Base-by-base conservation (phyloP, 1,140 invertebrate genomes). In the Sitobion miscanthi region DNA sequence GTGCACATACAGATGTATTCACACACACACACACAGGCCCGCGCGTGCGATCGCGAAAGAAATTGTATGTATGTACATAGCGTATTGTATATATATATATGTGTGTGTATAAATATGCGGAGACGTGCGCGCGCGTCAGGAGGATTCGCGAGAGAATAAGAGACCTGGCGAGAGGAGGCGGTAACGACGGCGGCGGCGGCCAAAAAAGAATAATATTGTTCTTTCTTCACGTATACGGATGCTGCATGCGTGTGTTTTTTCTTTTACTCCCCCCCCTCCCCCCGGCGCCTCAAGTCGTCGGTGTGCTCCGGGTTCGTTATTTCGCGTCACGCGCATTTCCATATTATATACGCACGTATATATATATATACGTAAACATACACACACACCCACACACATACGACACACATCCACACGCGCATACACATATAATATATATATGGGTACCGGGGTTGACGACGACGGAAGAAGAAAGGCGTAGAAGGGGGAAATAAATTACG, bases 171-270 rank as follows among this genome's bases (percentile, higher is more conserved):
- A 77, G 62, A 77, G 62, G 62, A 88, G 54, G 38, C 49, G 93
- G 86, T 88, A 88, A 88, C 86, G 86, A 88, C 86, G 42, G 30
- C 83, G 83, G n/a, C 88, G n/a, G 38, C 7, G 45, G 45, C 30
- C 11, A 38, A 82, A 91, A 52, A 91, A 91, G 45, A 92, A 92
- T 92, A 92, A 92, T 92, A 92, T 92, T 92, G 91, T 92, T 92
- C 69, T 92, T 91, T 91, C 47, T 77, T 25, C 17, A 87, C 35
- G 35, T 47, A 47, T 87, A 47, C 69, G 49, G 42, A 92, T 83
- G 91, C 45, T 82, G 90, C 69, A 42, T 52, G 69, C 42, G 90
- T 35, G 69, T 49, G 49, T 91, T 83, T 91, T 91, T 91, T 91
- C 23, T 49, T 21, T 62, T 4, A 7, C 25, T 23, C 49, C 21